Percentiles rank a stretch among this genome's conserved stretches.
Conservation (phyloP, 2,113 vertebrate species). For the Mormyrus iriodes region DNA sequence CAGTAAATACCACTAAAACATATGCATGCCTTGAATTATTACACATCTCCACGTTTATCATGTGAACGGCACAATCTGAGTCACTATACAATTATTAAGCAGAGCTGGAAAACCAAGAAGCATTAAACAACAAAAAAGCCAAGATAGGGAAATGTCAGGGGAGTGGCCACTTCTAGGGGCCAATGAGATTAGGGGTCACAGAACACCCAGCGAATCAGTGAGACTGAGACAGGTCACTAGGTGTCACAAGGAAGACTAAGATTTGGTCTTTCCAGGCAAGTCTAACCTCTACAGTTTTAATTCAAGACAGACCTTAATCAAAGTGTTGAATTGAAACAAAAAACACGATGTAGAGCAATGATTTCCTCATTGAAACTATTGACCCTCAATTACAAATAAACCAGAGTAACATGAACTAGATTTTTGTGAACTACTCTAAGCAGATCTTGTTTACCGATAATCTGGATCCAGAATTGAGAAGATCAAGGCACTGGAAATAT, state of each 20-base stretch:
- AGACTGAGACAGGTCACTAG: not conserved
- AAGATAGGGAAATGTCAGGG: not conserved
- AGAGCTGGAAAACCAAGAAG: not conserved
- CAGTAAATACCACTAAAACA: not conserved
- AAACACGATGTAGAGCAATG: not conserved
- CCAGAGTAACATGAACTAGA: conserved; percentile 14
- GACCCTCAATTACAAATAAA: conserved; percentile 22
- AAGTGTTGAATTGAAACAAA: not conserved
- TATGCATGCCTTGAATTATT: not conserved
- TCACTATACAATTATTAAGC: not conserved
- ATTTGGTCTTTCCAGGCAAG: not conserved
- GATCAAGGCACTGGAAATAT: conserved; percentile 17
- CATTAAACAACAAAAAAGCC: not conserved
- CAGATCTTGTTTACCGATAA: conserved; percentile 22
- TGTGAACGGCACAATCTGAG: not conserved
- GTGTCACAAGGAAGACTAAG: not conserved
- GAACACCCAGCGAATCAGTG: not conserved
- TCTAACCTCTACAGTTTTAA: not conserved
- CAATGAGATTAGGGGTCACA: not conserved
- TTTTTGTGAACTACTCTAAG: conserved; percentile 15
- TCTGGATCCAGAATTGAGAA: conserved; percentile 21
- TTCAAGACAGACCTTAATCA: not conserved
- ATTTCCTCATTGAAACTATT: conserved; percentile 14
- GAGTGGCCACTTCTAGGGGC: not conserved
- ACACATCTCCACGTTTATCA: not conserved